Base-by-base conservation (phyloP, 1,140 invertebrate species). In the Eumeta japonica region DNA sequence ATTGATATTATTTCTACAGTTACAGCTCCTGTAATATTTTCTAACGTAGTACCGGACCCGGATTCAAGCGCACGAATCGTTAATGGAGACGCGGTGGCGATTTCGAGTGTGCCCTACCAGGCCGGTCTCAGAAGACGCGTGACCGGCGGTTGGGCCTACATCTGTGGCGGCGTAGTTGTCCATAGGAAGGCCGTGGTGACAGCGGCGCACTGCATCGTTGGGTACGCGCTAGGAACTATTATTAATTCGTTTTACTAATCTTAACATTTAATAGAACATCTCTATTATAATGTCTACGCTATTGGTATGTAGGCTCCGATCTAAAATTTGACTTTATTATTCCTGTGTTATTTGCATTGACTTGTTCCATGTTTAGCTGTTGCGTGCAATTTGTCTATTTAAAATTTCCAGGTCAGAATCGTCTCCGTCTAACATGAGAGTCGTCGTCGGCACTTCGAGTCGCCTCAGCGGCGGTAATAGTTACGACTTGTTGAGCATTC, bases 101-200 rank as follows among this genome's bases (percentile, higher is more conserved):
- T 76, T 43, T 55, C 39, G 0, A 48, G 64, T 10, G 45, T 67
- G 0, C 70, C 70, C 2, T 76, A 72, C 32, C 66, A 73, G 36
- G 68, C 60, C 0, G 35, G 61, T 11, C 28, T 76, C 27, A 44
- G 55, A 9, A 45, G 60, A 3, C 54, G 29, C 36, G 40, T 48
- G 3, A 33, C 34, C 10, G 42, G 41, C 10, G 57, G 58, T n/a
- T 76, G 60, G 61, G 24, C 45, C n/a, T 61, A 66, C 34, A 46
- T 46, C 3, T 76, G 73, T 42, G 73, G 73, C 12, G 70, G 59
- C 7, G 46, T 55, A 2, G 39, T 76, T 9, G 62, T 76, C n/a
- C 52, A 39, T 7, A 29, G 33, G 9, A 61, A 37, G 18, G 46
- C 51, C 0, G 19, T 62, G 2, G 34, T 74, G 3, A 68, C 68